These are phyloP conservation scores for Eulemur macaco DNA, from an alignment of 2,113 vertebrate genomes.

Conservation along the genomic window DNA sequence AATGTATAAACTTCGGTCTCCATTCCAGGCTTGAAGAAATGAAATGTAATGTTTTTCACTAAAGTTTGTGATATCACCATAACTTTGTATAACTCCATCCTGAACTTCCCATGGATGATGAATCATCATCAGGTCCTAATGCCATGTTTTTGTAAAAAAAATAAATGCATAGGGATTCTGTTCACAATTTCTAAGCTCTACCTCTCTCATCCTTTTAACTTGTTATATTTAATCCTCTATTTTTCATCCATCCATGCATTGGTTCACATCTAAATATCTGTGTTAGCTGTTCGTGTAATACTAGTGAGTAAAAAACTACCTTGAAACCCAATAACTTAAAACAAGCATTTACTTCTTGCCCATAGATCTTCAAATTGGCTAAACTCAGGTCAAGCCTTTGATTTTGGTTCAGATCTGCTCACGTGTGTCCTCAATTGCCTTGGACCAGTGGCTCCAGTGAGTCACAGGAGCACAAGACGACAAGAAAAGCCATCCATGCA, in stretches of 20 bases:
- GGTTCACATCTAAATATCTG: neutral
- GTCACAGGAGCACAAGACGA: neutral
- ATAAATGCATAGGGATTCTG: neutral
- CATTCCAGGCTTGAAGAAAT: neutral
- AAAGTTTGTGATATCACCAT: neutral
- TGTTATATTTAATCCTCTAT: neutral
- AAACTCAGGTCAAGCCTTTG: neutral
- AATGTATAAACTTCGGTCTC: constrained; percentile 25
- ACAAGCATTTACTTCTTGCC: neutral
- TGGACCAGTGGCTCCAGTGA: neutral
- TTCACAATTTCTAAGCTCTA: neutral
- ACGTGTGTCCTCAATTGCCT: neutral
- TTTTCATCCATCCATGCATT: neutral
- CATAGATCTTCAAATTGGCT: neutral
- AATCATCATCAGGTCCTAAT: neutral
- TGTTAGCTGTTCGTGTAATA: neutral
- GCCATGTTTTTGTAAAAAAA: neutral
- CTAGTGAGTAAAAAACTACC: neutral
- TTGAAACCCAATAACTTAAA: neutral
- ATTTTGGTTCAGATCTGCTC: neutral
- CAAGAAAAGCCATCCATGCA: neutral
- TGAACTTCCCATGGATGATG: neutral
- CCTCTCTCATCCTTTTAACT: neutral
- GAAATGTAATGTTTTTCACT: neutral
- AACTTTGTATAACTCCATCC: neutral